A percentile compares a stretch with the other conserved stretches of the same genome.
Evolutionary conservation across 1,140 invertebrate species (phyloP).

Genomic region (Temnothorax curvispinosus): DNA sequence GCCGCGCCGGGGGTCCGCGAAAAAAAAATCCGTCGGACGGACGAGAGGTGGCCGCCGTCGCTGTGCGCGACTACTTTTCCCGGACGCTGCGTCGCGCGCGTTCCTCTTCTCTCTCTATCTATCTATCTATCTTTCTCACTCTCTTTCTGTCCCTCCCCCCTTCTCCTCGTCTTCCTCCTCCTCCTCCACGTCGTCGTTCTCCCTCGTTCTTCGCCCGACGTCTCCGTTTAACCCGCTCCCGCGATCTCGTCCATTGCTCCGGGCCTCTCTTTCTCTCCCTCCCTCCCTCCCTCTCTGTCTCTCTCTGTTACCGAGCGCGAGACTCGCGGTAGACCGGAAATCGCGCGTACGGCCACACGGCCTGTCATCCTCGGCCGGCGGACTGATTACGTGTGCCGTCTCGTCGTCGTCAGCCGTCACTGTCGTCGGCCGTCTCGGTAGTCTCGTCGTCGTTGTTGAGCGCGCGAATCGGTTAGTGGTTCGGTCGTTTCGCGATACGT

Average conservation of each 20-base stretch:
- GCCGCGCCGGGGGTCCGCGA: not conserved
- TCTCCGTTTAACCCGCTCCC: constrained; percentile 36
- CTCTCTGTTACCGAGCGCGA: constrained; percentile 73
- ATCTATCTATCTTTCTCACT: not conserved
- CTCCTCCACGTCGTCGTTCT: not conserved
- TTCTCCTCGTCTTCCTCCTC: not conserved
- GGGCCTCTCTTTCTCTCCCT: constrained; percentile 6
- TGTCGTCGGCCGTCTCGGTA: not conserved
- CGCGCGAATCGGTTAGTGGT: constrained; percentile 46
- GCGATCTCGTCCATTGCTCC: constrained; percentile 29
- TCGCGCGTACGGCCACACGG: constrained; percentile 17
- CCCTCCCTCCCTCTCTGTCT: not conserved
- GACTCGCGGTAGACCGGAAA: constrained; percentile 72
- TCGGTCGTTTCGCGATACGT: constrained; percentile 52
- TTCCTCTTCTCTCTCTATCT: not conserved
- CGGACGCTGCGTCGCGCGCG: constrained; percentile 23
- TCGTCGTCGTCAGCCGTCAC: not conserved
- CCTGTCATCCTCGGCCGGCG: constrained; percentile 37
- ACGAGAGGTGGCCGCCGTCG: not conserved
- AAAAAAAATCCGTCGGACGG: not conserved
- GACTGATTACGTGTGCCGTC: constrained; percentile 22
- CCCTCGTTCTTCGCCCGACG: constrained; percentile 14
- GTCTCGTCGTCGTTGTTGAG: constrained; percentile 8
- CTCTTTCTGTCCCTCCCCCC: not conserved
- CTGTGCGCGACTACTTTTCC: constrained; percentile 6